Evolutionary conservation across 2,888 invertebrate genomes (phyloP).

Genomic region (Agrotis segetum): DNA sequence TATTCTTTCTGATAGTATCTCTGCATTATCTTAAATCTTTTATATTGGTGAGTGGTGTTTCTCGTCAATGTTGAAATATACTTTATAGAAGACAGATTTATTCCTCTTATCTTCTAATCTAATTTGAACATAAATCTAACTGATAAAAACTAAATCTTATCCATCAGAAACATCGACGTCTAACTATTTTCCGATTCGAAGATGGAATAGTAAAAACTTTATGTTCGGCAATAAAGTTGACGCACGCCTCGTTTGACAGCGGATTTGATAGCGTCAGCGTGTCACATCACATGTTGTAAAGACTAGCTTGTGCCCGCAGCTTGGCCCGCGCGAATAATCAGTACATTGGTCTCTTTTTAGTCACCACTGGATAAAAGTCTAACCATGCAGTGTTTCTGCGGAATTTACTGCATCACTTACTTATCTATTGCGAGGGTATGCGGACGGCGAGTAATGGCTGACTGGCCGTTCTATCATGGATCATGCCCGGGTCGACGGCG

Average conservation of each 20-base stretch:
- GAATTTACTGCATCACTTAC: no score
- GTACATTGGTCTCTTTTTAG: no score
- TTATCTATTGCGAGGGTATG: no score
- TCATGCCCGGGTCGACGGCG: no score
- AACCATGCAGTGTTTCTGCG: no score
- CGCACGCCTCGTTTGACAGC: conserved; percentile 17
- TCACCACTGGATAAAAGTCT: no score
- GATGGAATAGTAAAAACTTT: conserved; percentile 60
- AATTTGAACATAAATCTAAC: conserved; percentile 28
- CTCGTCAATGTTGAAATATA: not conserved
- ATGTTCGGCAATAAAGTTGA: conserved; percentile 59
- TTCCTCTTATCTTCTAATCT: not conserved
- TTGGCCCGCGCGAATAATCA: no score
- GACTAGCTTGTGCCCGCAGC: no score
- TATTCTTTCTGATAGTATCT: no score
- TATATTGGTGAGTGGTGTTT: not conserved
- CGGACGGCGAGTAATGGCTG: no score
- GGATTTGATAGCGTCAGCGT: conserved; percentile 27
- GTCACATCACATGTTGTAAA: not conserved
- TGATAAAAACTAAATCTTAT: conserved; percentile 18
- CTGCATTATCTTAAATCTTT: no score
- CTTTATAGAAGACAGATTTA: conserved; percentile 9
- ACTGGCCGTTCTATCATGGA: no score
- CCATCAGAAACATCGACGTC: conserved; percentile 21
- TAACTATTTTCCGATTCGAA: conserved; percentile 53